Conservation (phyloP, 2,888 invertebrate genomes). For the Dasysyrphus albostriatus region DNA sequence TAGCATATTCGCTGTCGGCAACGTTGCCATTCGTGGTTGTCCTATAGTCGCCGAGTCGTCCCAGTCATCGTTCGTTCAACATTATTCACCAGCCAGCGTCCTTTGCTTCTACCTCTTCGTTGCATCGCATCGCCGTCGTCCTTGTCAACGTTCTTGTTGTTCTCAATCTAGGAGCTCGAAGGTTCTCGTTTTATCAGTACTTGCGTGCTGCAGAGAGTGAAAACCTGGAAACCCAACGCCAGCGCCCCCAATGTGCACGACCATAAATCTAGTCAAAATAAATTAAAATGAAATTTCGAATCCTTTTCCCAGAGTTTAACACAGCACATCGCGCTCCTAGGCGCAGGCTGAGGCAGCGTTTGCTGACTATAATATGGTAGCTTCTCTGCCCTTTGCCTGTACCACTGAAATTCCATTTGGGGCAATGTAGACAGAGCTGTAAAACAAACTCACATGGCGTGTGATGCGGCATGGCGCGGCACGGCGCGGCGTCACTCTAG, state of each 20-base stretch:
- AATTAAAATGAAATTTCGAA: constrained; percentile 74
- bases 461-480: constrained; percentile 36
- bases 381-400: constrained; percentile 45
- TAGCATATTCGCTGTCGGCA: constrained; percentile 68
- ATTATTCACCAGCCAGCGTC: background rate
- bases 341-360: background rate
- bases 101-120: background rate
- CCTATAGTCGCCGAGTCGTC: constrained; percentile 5
- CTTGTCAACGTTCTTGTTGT: constrained; percentile 33
- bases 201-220: constrained; percentile 57
- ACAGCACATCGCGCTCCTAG: constrained; percentile 10
- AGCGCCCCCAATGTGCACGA: constrained; percentile 60
- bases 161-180: constrained; percentile 9
- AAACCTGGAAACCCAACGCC: constrained; percentile 43
- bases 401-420: constrained; percentile 49
- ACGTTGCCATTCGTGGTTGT: constrained; percentile 27
- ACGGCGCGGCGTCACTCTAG: constrained; percentile 15
- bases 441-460: constrained; percentile 66
- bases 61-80: constrained; percentile 10
- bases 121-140: background rate
- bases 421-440: constrained; percentile 58
- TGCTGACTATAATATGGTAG: constrained; percentile 9
- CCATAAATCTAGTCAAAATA: constrained; percentile 76
- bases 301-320: constrained; percentile 64
- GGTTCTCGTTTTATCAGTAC: constrained; percentile 29